Base-by-base conservation (phyloP, 2,113 vertebrate species). In the Arothron firmamentum region DNA sequence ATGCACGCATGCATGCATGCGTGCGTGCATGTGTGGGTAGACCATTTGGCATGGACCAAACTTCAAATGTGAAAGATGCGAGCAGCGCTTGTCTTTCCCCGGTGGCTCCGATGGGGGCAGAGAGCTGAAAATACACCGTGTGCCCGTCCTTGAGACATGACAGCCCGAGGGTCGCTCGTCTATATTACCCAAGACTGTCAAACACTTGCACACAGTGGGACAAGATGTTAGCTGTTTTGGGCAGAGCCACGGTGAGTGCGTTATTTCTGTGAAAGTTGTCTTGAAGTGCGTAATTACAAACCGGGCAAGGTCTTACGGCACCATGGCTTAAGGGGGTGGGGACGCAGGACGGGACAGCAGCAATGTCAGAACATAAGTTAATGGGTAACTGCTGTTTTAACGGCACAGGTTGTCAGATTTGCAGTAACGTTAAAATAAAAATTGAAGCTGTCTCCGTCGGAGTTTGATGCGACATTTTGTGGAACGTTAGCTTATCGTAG, bases 241-340 rank as follows among this genome's bases (percentile, higher is more conserved):
- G 90, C 52, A 91, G 89, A 86, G 83, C 88, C 9, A 84, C 81
- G 94, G 95, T 97, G 77, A 94, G 95, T 93, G 51, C 7, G 2
- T 16, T 18, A 6, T 1, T 53, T 54, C 28, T 47, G 12, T 50
- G 18, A 4, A 23, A 1, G 45, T 16, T 62, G 20, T 62, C 14
- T 71, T 65, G 41, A 16, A 34, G 21, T 50, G 60, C 67, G 68
- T 58, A 34, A 18, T 25, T 41, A 20, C 23, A 34, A 43, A 14
- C 51, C 28, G 56, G 17, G 42, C 8, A 45, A n/a, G 45, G 13
- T 16, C 65, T 59, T 54, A 58, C 19, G 41, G 60, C 52, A 41
- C 9, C 17, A 11, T n/a, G 55, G 5, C 10, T 18, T 59, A 52
- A 62, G 64, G 61, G 77, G 84, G 80, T 74, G 79, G 77, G 70